Base-by-base conservation (phyloP, 2,888 invertebrate species). In the Epistrophella euchroma region DNA sequence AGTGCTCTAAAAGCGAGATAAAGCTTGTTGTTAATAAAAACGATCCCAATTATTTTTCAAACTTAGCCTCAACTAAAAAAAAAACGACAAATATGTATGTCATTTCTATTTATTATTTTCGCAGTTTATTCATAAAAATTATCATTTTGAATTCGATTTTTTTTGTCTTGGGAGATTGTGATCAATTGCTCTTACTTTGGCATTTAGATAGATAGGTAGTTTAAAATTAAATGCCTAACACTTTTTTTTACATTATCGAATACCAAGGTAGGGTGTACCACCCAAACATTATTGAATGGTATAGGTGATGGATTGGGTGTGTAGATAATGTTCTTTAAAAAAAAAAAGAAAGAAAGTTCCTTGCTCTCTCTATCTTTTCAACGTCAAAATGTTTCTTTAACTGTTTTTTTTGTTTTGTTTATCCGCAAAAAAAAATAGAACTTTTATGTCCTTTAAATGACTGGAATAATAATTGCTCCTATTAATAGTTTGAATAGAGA, bases 401-500 rank as follows among this genome's bases (percentile, higher is more conserved):
- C 15, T 58, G 17, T 37, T 13, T 5, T 11, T 25, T 40, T 37
- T n/a, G 2, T 9, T 22, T 40, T 62, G n/a, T 10, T 5, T 25
- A n/a, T n/a, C 10, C 43, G 9, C 0, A 17, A 6, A 28, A 43
- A 62, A n/a, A 40, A 17, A 19, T 37, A 19, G 11, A 62, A 62
- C 40, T 25, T 40, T 40, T 40, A 25, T 60, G 60, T 37, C 19
- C 22, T 40, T 6, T 2, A 55, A 40, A 40, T 60, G 60, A 22
- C n/a, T 43, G 40, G 60, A 62, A 62, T 25, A 62, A 25, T 60
- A 22, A 60, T 43, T 43, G 43, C 17, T 62, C 13, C 25, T 17
- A 28, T 43, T 62, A 5, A 62, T n/a, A 28, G 43, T 62, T 62
- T 43, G n/a, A 43, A 62, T n/a, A 62, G 11, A 62, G 11, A 45